Evolutionary conservation across 2,797 vertebrate genomes (phyloP).

Genomic region (Lithobates pipiens): DNA sequence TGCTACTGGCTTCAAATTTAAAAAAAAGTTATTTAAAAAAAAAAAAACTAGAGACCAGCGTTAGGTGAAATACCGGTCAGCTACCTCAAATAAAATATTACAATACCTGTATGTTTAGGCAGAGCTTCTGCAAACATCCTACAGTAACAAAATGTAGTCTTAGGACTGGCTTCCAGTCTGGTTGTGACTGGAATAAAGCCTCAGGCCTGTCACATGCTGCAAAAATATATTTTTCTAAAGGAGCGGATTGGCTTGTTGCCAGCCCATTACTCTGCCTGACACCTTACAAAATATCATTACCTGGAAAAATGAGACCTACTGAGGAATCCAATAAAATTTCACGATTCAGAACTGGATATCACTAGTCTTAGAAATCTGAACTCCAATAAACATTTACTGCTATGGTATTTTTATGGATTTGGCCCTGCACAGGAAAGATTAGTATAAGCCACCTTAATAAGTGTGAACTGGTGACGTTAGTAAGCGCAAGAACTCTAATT

Average conservation of each 20-base stretch:
- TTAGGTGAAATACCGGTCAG: not conserved
- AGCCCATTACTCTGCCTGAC: conserved; percentile 18
- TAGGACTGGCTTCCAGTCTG: not conserved
- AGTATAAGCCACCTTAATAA: too few relatives aligned
- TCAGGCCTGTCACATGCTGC: conserved; percentile 12
- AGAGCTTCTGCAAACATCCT: conserved; percentile 8
- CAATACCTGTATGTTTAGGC: conserved; percentile 19
- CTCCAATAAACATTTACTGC: too few relatives aligned
- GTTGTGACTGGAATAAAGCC: conserved; percentile 19
- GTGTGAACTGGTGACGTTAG: too few relatives aligned
- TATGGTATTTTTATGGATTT: too few relatives aligned
- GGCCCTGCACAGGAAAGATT: too few relatives aligned
- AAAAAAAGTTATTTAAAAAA: not conserved
- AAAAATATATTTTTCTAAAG: not conserved
- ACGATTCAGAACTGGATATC: not conserved
- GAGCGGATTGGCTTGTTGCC: not conserved
- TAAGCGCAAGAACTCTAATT: too few relatives aligned
- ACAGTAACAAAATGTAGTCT: conserved; percentile 6
- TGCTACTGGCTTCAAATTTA: not conserved
- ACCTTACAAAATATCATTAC: conserved; percentile 11
- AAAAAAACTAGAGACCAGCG: not conserved
- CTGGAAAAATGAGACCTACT: not conserved
- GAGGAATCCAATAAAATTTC: not conserved
- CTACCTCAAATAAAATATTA: not conserved
- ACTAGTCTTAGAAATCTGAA: not conserved